Conservation (phyloP, 2,797 vertebrate genomes). For the Pteropus rufus region DNA sequence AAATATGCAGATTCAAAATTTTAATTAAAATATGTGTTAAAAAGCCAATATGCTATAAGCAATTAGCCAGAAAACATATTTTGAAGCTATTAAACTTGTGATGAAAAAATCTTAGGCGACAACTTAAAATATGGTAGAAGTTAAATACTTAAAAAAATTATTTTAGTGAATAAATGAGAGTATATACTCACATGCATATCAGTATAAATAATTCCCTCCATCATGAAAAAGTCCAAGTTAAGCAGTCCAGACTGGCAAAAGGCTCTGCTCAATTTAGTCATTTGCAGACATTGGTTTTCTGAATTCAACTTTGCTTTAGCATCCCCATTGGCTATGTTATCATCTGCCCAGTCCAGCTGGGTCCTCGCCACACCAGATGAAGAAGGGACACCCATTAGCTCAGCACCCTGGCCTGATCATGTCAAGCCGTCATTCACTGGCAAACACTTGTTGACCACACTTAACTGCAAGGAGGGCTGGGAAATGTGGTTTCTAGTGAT, state of each 20-base stretch:
- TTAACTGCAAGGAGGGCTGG: background rate
- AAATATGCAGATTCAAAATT: background rate
- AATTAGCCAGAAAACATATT: background rate
- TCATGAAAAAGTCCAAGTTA: background rate
- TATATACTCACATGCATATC: background rate
- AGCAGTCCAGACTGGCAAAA: background rate
- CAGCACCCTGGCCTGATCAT: background rate
- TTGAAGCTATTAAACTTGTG: background rate
- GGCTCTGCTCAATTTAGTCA: background rate
- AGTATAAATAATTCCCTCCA: background rate
- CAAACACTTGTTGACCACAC: background rate
- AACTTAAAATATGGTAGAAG: background rate
- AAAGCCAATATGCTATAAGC: background rate
- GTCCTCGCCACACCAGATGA: background rate
- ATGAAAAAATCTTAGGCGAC: background rate
- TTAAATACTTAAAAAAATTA: background rate
- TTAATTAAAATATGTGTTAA: background rate
- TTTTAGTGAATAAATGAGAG: background rate
- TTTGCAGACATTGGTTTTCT: background rate
- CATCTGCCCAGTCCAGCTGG: background rate
- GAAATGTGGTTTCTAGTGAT: background rate
- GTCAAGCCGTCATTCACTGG: background rate
- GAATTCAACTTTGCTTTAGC: background rate
- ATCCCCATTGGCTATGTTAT: background rate
- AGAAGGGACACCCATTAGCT: background rate